Conservation (phyloP, 2,113 vertebrate species). For the Chaetura pelagica region DNA sequence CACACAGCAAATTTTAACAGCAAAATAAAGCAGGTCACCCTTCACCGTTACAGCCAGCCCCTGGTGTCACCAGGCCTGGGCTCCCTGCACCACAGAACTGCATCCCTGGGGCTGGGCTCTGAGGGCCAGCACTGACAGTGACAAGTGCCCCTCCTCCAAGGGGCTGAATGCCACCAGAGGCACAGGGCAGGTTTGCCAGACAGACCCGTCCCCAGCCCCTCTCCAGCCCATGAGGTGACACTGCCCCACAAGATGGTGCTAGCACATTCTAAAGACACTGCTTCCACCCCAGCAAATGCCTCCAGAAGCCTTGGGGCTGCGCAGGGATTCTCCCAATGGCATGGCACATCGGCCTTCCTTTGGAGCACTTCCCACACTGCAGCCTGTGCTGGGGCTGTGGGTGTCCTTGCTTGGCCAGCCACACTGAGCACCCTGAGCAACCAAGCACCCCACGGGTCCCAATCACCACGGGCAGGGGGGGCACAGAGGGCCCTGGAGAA, state of each 20-base stretch:
- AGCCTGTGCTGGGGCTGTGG: too few relatives aligned
- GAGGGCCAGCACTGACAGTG: too few relatives aligned
- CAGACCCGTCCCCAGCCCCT: not conserved
- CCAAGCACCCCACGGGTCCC: not conserved
- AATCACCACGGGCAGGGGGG: not conserved
- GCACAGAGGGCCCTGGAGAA: not conserved
- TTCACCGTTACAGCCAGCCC: not conserved
- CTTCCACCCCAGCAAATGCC: not conserved
- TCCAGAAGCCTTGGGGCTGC: not conserved
- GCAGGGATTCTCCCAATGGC: not conserved
- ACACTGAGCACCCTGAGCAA: rapidly evolving
- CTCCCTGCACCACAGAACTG: too few relatives aligned
- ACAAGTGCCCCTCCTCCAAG: too few relatives aligned
- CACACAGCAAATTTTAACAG: not conserved
- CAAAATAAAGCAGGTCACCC: not conserved
- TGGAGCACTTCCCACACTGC: not conserved
- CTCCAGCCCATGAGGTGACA: too few relatives aligned
- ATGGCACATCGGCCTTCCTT: not conserved
- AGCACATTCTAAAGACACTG: not conserved
- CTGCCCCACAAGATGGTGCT: not conserved
- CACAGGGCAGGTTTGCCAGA: too few relatives aligned
- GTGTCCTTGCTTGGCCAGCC: too few relatives aligned
- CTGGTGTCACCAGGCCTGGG: not conserved
- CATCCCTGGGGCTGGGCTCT: too few relatives aligned
- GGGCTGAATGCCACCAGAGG: too few relatives aligned